Conservation (phyloP, 2,113 vertebrate species). For the Hippocampus comes region DNA sequence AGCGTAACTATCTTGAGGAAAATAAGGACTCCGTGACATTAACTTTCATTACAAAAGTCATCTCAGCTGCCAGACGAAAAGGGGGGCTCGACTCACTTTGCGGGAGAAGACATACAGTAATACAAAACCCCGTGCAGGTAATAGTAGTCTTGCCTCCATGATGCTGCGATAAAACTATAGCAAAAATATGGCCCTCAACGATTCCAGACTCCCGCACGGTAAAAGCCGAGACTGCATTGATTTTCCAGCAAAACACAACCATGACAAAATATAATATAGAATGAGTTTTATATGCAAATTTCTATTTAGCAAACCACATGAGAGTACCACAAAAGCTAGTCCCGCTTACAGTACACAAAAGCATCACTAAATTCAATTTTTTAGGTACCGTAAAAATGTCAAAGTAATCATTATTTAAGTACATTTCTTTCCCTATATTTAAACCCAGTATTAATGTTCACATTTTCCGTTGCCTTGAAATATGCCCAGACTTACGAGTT, state of each 20-base stretch:
- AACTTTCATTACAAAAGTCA: conserved; percentile 79
- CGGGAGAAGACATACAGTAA: conserved; percentile 59
- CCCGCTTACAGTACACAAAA: no score
- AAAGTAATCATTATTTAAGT: no score
- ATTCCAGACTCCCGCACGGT: conserved; percentile 48
- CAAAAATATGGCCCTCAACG: conserved; percentile 39
- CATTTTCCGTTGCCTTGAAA: background rate
- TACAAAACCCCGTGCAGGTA: conserved; percentile 63
- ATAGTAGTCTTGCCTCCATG: conserved; percentile 78
- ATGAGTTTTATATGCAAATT: conserved; percentile 42
- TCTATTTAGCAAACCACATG: conserved; percentile 2
- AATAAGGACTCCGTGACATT: conserved; percentile 67
- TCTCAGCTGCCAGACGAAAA: conserved; percentile 54
- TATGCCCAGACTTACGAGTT: no score
- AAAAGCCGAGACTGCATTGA: conserved; percentile 52
- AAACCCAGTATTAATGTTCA: no score
- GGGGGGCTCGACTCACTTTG: conserved; percentile 37
- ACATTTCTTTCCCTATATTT: no score
- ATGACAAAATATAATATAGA: conserved; percentile 35
- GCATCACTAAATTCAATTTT: background rate
- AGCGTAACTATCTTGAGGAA: conserved; percentile 61
- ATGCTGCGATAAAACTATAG: conserved; percentile 61
- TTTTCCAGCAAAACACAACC: conserved; percentile 44
- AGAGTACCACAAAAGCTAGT: no score
- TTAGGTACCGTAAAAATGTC: no score